Evolutionary conservation across 2,888 invertebrate genomes (phyloP).

Genomic region (Agonopterix heracliana): DNA sequence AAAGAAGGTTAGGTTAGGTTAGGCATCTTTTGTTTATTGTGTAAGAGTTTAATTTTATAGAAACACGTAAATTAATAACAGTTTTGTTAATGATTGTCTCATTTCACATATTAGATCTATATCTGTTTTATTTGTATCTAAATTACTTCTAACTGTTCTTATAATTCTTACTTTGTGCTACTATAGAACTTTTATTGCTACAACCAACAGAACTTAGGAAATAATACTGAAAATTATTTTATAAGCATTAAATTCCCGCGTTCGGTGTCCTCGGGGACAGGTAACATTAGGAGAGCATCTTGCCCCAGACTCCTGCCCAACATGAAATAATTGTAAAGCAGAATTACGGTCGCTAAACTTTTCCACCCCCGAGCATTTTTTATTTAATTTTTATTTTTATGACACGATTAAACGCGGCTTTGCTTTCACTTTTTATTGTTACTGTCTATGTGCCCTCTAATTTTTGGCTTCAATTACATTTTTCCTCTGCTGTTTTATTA

Average conservation of each 20-base stretch:
- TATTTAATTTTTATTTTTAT: conserved; percentile 76
- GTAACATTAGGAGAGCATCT: conserved; percentile 52
- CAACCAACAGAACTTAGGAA: no score
- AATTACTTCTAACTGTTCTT: conserved; percentile 18
- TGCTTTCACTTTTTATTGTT: conserved; percentile 75
- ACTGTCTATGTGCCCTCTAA: conserved; percentile 71
- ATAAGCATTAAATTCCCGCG: no score
- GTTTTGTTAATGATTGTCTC: conserved; percentile 22
- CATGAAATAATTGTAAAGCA: conserved; percentile 63
- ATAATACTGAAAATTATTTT: no score
- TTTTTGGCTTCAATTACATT: conserved; percentile 71
- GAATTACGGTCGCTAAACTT: conserved; percentile 64
- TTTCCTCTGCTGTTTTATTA: conserved; percentile 60
- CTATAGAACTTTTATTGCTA: no score
- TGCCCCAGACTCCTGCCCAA: conserved; percentile 39
- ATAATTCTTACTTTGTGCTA: background rate
- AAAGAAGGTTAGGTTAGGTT: no score
- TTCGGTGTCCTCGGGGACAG: conserved; percentile 40
- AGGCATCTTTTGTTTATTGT: no score
- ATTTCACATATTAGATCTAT: conserved; percentile 21
- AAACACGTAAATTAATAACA: no score
- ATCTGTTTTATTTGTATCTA: conserved; percentile 23
- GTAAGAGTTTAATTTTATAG: no score
- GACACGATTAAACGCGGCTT: conserved; percentile 73
- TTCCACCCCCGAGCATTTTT: conserved; percentile 68